Conservation (phyloP, 2,113 vertebrate genomes). For the Phalacrocorax pelagicus region DNA sequence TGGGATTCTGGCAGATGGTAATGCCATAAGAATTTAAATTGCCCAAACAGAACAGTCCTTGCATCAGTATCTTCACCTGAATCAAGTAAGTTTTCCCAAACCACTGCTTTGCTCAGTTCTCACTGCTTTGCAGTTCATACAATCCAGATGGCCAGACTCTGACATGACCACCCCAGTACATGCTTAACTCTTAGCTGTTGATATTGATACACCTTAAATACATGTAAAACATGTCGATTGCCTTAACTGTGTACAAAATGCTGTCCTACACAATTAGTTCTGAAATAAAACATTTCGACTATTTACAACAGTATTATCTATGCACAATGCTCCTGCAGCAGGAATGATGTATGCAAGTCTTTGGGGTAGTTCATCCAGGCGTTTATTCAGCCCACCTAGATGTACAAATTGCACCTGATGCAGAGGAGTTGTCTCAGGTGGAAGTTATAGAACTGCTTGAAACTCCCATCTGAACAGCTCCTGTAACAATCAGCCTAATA, state of each 20-base stretch:
- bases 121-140: neutral
- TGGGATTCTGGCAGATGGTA: neutral
- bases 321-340: neutral
- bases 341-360: neutral
- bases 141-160: neutral
- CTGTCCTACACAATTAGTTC: neutral
- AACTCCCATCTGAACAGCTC: neutral
- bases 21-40: neutral
- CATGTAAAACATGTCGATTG: accelerated
- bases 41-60: neutral
- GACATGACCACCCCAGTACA: neutral
- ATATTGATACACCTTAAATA: neutral
- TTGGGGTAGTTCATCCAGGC: neutral
- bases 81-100: neutral
- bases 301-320: neutral
- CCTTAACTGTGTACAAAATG: neutral
- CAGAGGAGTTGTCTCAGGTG: neutral
- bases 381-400: neutral
- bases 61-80: neutral
- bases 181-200: neutral
- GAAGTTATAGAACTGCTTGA: neutral
- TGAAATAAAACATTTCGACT: neutral
- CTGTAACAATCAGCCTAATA: neutral
- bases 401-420: neutral
- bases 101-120: neutral